Evolutionary conservation across 2,113 vertebrate species (phyloP).

Genomic region (Lipophrys pholis): DNA sequence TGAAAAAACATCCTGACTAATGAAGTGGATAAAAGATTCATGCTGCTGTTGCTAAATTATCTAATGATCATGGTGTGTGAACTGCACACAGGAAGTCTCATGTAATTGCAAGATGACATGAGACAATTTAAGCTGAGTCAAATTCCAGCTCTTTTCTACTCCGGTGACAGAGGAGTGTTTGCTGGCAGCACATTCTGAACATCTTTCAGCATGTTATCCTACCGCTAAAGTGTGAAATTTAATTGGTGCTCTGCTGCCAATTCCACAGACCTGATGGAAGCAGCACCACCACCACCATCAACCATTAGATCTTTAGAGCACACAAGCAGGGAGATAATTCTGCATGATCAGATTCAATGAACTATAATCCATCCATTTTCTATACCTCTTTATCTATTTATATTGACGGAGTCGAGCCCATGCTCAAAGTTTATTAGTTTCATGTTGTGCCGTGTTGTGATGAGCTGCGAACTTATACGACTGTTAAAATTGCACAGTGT

Average conservation of each 20-base stretch:
- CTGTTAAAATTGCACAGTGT: too few species aligned
- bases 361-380: too few species aligned
- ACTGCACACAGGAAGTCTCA: constrained; percentile 25
- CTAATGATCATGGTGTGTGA: constrained; percentile 23
- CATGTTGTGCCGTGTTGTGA: too few species aligned
- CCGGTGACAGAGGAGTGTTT: constrained; percentile 6
- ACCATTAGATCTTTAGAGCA: too few species aligned
- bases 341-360: too few species aligned
- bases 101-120: constrained; percentile 13
- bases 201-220: constrained; percentile 1
- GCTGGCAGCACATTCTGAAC: constrained; percentile 2
- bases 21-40: constrained; percentile 64
- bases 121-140: not conserved
- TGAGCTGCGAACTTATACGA: too few species aligned
- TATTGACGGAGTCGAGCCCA: too few species aligned
- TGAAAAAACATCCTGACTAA: constrained; percentile 57
- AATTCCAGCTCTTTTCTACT: constrained; percentile 5
- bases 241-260: constrained; percentile 1
- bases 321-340: too few species aligned
- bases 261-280: not conserved
- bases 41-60: constrained; percentile 42
- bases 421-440: too few species aligned
- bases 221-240: not conserved
- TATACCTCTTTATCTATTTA: too few species aligned
- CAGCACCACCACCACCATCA: too few species aligned